Conservation (phyloP, 92 coral and sea anemone species). For the Paragorgia papillata region DNA sequence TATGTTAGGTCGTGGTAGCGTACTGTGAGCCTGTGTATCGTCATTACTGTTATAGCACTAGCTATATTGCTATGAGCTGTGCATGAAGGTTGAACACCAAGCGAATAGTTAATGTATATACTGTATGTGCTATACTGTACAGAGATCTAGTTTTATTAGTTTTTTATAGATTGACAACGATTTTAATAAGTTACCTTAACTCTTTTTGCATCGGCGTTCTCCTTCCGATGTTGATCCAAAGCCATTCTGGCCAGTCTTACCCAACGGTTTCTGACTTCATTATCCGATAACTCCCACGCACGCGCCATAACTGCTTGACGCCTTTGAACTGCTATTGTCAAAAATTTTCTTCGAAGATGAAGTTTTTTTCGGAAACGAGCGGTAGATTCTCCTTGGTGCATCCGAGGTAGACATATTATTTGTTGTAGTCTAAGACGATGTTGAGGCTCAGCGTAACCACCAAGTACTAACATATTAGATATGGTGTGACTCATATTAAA, state of each 20-base stretch:
- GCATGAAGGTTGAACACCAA: too few relatives aligned
- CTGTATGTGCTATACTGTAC: too few relatives aligned
- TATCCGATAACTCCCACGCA: constrained; percentile 38
- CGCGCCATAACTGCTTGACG: constrained; percentile 10
- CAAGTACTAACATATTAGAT: constrained; percentile 40
- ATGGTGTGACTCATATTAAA: constrained; percentile 25
- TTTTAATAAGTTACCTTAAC: neutral
- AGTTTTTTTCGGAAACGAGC: constrained; percentile 41
- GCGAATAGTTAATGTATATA: too few relatives aligned
- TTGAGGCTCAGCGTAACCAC: constrained; percentile 47
- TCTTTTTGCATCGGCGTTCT: neutral
- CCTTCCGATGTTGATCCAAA: constrained; percentile 16
- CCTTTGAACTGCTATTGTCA: neutral
- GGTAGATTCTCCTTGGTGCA: constrained; percentile 41
- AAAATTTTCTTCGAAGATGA: constrained; percentile 14
- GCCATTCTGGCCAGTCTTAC: constrained; percentile 26
- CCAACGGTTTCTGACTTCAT: constrained; percentile 42
- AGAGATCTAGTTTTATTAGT: too few relatives aligned
- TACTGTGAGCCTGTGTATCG: too few relatives aligned
- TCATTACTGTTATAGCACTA: too few relatives aligned
- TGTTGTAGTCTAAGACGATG: constrained; percentile 38
- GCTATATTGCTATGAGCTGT: too few relatives aligned
- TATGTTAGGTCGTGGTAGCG: too few relatives aligned
- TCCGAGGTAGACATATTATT: constrained; percentile 34
- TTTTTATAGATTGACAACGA: too few relatives aligned